Evolutionary conservation across 2,113 vertebrate species (phyloP), one percentile per base, ranked within the genome.

Genomic region (Pavo muticus): DNA sequence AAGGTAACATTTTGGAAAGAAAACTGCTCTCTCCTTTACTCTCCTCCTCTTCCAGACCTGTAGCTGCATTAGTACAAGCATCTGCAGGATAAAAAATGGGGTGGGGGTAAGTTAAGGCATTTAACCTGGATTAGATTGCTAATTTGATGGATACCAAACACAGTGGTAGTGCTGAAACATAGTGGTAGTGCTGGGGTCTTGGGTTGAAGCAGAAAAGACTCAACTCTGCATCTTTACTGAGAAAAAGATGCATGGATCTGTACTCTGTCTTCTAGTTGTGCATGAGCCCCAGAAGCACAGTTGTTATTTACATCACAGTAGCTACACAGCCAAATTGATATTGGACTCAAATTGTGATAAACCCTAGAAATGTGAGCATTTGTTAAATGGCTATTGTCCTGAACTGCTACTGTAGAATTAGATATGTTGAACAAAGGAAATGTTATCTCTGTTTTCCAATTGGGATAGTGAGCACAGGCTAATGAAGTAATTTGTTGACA

Each of bases 341-440:
- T 73, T 88, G 40, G 75, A 77, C 37, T 86, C 50, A 74, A 68
- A 77, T 84, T 90, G 64, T 84, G 56, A 80, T 67, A 77, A 64
- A 73, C 45, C 83, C 54, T 59, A 88, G 42, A 86, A 96, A 91
- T 74, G 45, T 35, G 91, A 80, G 27, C 82, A 84, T 93, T 96
- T 91, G 72, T 96, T 93, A 86, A 90, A 95, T 71, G 6, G 32
- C 60, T 77, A 11, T 83, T 88, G 60, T 88, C 59, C 68, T 91
- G 45, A 94, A 54, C n/a, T 79, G 79, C 71, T 89, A 85, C 59
- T 85, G 52, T 76, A 88, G 90, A 86, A 80, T 42, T 87, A 67
- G 76, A 71, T 80, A 50, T 14, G 42, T 17, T 90, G 75, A 88
- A 91, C 75, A 83, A 91, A 88, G 61, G 37, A 91, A 91, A 80